phyloP scores from a whole-genome alignment of 1,140 invertebrate genomes.

The Polypedilum vanderplanki region DNA sequence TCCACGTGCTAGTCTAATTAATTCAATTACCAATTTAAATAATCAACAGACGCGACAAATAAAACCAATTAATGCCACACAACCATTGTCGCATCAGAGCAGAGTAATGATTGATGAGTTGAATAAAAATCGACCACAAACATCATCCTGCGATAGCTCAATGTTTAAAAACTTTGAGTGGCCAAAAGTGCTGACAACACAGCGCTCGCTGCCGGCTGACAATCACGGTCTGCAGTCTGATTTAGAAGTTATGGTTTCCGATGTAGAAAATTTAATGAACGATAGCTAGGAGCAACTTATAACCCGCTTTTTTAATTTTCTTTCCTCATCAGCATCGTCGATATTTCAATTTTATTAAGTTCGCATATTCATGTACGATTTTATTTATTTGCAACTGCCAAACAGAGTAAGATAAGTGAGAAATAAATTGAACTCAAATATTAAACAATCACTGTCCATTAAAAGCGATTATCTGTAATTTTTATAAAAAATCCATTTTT shows the following conservation, averaged over 20 bases:
- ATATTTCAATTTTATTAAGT: slow-evolving; percentile 24
- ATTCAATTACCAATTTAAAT: not conserved
- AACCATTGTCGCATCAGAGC: not conserved
- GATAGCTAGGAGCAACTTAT: slow-evolving; percentile 21
- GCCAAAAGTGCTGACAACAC: slow-evolving; percentile 30
- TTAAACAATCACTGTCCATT: too few species aligned
- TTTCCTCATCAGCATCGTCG: slow-evolving; percentile 5
- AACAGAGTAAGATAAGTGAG: not conserved
- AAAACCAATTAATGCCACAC: not conserved
- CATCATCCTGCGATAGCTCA: slow-evolving; percentile 30
- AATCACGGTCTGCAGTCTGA: slow-evolving; percentile 36
- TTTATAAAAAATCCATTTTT: not conserved
- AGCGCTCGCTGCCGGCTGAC: slow-evolving; percentile 32
- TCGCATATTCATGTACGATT: not conserved
- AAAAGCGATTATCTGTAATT: too few species aligned
- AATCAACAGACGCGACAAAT: not conserved
- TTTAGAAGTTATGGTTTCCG: slow-evolving; percentile 42
- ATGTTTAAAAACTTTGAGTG: slow-evolving; percentile 30
- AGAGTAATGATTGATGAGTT: not conserved
- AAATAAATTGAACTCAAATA: too few species aligned
- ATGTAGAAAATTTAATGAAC: slow-evolving; percentile 43
- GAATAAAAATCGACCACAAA: slow-evolving; percentile 30
- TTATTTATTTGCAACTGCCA: not conserved
- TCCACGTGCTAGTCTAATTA: slow-evolving; percentile 39
- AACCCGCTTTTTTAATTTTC: slow-evolving; percentile 25